Evolutionary conservation across 2,113 vertebrate genomes (phyloP).

Genomic region (Hiodon alosoides): DNA sequence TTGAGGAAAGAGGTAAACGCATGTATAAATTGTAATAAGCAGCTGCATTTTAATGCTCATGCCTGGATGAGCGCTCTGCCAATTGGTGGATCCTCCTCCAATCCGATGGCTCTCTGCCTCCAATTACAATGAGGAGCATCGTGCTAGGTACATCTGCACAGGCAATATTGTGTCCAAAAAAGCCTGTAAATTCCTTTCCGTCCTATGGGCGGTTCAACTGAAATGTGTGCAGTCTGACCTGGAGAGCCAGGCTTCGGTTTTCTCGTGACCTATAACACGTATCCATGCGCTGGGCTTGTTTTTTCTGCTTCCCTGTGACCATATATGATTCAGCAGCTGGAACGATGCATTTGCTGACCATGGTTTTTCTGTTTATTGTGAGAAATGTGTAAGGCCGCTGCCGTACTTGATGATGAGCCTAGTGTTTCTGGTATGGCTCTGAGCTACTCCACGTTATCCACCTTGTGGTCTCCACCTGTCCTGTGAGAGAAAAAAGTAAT

Average conservation of each 20-base stretch:
- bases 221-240: neutral
- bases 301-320: too few species aligned
- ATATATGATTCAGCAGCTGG: too few species aligned
- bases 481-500: too few species aligned
- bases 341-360: too few species aligned
- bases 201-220: neutral
- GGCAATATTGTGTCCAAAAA: neutral
- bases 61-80: neutral
- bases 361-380: too few species aligned
- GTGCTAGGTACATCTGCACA: neutral
- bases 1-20: neutral
- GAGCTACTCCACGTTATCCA: too few species aligned
- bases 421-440: too few species aligned
- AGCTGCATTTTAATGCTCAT: slow-evolving; percentile 1
- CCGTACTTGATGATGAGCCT: too few species aligned
- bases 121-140: neutral
- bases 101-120: neutral
- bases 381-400: too few species aligned
- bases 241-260: neutral
- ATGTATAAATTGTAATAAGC: neutral
- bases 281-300: too few species aligned
- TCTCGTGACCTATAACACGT: neutral
- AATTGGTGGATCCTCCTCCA: neutral
- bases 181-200: neutral
- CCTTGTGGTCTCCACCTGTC: too few species aligned